Evolutionary conservation across 1,140 invertebrate species (phyloP).

Genomic region (Drosophila bocki): DNA sequence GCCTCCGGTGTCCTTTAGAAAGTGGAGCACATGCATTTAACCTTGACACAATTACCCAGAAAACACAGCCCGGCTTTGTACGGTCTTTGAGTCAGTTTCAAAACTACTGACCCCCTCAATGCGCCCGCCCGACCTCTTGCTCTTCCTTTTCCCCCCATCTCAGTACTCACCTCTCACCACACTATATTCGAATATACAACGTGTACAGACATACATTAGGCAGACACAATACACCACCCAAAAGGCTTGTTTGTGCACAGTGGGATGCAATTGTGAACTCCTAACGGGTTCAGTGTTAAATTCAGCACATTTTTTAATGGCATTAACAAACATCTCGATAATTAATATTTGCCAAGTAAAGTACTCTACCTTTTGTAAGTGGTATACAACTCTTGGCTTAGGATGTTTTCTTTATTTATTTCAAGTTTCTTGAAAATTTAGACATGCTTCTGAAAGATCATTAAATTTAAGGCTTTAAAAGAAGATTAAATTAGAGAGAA

Average conservation of each 20-base stretch:
- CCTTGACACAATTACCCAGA: conserved; percentile 74
- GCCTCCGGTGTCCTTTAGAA: conserved; percentile 54
- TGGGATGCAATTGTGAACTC: conserved; percentile 10
- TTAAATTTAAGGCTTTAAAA: not conserved
- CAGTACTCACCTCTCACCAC: conserved; percentile 35
- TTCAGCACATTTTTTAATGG: not conserved
- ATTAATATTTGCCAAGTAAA: not conserved
- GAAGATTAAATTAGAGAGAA: not conserved
- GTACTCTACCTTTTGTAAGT: not conserved
- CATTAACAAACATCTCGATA: not conserved
- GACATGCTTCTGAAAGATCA: not conserved
- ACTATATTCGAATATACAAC: conserved; percentile 1
- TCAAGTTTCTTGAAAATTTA: not conserved
- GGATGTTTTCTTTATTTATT: not conserved
- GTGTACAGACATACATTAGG: conserved; percentile 2
- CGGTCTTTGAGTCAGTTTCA: conserved; percentile 22
- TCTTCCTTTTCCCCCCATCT: not conserved
- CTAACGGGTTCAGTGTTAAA: not conserved
- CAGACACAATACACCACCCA: conserved; percentile 33
- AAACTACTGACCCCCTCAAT: conserved; percentile 31
- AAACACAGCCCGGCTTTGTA: conserved; percentile 31
- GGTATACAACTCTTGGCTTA: not conserved
- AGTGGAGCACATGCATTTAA: conserved; percentile 73
- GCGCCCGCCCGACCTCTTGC: not conserved
- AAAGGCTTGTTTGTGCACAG: conserved; percentile 11